phyloP scores from a whole-genome alignment of 2,888 invertebrate genomes.

The Drosophila pseudotakahashii region DNA sequence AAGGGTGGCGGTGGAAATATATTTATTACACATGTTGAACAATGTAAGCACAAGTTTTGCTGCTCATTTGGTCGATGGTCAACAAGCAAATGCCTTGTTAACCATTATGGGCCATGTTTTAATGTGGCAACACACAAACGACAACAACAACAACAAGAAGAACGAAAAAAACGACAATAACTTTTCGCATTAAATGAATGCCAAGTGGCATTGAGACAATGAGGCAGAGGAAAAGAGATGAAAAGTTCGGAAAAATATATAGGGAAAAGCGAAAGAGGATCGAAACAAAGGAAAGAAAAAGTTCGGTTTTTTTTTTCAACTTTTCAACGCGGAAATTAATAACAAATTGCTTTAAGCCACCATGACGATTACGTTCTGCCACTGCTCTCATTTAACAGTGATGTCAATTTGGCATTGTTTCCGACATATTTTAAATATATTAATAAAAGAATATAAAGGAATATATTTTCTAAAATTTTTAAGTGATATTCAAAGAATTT shows the following conservation, averaged over 20 bases:
- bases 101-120: conserved; percentile 77
- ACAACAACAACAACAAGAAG: conserved; percentile 13
- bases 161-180: conserved; percentile 57
- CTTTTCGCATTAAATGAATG: conserved; percentile 74
- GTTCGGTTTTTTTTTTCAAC: conserved; percentile 55
- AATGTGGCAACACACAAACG: conserved; percentile 67
- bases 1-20: conserved; percentile 56
- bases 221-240: conserved; percentile 2
- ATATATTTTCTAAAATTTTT: no score
- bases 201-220: conserved; percentile 40
- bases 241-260: not conserved
- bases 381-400: conserved; percentile 6
- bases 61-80: conserved; percentile 67
- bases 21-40: conserved; percentile 80
- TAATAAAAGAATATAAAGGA: no score
- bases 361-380: conserved; percentile 57
- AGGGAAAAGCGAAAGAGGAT: conserved; percentile 9
- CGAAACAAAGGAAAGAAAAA: conserved; percentile 49
- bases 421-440: not conserved
- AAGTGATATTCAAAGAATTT: no score
- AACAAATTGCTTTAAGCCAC: conserved; percentile 78
- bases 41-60: conserved; percentile 74
- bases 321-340: conserved; percentile 76
- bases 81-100: conserved; percentile 77
- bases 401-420: not conserved